phyloP scores from a whole-genome alignment of 2,797 vertebrate genomes.

The Hirundo rustica region DNA sequence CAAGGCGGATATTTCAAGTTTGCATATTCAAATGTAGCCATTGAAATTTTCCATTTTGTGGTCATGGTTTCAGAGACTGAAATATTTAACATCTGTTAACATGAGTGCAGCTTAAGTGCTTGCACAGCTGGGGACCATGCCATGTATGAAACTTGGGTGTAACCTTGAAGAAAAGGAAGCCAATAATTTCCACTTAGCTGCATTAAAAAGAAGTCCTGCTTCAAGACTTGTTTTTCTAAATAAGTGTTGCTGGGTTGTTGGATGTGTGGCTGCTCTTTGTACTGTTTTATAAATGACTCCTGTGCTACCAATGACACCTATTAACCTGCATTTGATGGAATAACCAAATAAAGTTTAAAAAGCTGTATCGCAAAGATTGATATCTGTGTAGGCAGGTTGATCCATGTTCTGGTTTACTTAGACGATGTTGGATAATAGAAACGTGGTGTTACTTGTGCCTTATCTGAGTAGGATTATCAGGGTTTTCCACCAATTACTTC shows the following conservation, averaged over 20 bases:
- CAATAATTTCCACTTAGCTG: not conserved
- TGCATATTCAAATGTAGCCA: not conserved
- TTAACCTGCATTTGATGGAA: not conserved
- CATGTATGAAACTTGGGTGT: not conserved
- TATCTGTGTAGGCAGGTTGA: not conserved
- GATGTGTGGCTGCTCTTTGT: not conserved
- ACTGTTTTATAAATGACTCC: not conserved
- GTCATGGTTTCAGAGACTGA: not conserved
- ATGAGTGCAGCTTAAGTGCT: not conserved
- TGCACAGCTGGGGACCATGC: not conserved
- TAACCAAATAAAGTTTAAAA: not conserved
- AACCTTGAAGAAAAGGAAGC: not conserved
- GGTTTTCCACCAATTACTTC: not conserved
- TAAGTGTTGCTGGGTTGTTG: not conserved
- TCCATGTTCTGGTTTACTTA: not conserved
- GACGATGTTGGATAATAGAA: not conserved
- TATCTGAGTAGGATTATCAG: not conserved
- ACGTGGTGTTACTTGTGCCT: not conserved
- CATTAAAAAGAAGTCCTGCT: not conserved
- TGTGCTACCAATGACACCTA: not conserved
- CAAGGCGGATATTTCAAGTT: not conserved
- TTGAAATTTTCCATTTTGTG: not conserved
- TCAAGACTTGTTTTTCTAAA: not conserved
- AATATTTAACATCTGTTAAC: not conserved
- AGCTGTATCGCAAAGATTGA: not conserved